Evolutionary conservation across 1,140 invertebrate genomes (phyloP).

Genomic region (Chionoecetes opilio): DNA sequence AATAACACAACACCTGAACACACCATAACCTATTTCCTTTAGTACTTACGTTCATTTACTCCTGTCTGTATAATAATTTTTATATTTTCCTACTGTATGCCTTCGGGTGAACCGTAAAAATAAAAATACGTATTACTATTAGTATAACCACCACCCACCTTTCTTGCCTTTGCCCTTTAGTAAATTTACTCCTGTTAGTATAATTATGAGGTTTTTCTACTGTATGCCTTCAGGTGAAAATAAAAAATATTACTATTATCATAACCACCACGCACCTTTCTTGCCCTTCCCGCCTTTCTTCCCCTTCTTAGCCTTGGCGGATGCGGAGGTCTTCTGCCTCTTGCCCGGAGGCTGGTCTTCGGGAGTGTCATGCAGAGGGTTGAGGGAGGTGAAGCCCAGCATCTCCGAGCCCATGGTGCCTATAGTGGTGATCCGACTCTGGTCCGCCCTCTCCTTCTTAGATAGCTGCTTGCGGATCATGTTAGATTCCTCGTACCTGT

Average conservation of each 20-base stretch:
- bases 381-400: constrained; percentile 55
- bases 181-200: no score
- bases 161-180: no score
- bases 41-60: no score
- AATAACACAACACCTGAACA: no score
- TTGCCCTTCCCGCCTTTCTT: constrained; percentile 56
- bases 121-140: no score
- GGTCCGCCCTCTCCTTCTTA: constrained; percentile 37
- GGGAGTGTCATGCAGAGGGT: constrained; percentile 40
- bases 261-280: constrained; percentile 49
- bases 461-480: constrained; percentile 55
- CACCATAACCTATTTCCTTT: no score
- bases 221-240: no score
- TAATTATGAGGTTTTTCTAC: no score
- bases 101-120: no score
- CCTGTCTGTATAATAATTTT: no score
- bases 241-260: background rate
- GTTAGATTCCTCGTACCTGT: constrained; percentile 72
- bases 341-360: background rate
- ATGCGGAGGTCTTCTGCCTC: background rate
- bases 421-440: constrained; percentile 53
- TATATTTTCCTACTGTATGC: no score
- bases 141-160: no score
- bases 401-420: constrained; percentile 67
- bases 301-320: constrained; percentile 42